A percentile compares a stretch with the other conserved stretches of the same genome.
Conservation (phyloP, 2,113 vertebrate genomes). For the Gambusia holbrooki region DNA sequence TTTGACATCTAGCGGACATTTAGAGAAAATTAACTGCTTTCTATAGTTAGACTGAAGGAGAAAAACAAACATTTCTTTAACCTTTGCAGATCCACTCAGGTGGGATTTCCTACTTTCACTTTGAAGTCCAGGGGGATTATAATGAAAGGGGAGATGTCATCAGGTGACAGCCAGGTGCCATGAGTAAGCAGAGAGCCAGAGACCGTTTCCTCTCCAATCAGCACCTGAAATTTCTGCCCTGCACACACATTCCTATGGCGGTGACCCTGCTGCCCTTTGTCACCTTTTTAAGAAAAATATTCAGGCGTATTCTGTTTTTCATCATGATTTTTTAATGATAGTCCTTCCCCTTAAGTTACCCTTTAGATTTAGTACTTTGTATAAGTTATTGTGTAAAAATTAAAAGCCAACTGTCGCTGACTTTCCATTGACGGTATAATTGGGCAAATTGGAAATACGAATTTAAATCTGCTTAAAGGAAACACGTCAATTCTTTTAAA, state of each 20-base stretch:
- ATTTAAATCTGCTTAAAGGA: no score
- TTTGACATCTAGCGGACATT: constrained; percentile 30
- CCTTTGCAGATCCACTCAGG: constrained; percentile 8
- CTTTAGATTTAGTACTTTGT: no score
- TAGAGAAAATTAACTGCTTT: constrained; percentile 25
- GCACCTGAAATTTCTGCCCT: constrained; percentile 48
- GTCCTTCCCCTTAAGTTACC: no score
- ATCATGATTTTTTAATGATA: no score
- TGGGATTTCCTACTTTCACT: constrained; percentile 74
- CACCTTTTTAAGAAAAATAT: neutral
- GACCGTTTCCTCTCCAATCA: constrained; percentile 59
- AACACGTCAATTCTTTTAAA: no score
- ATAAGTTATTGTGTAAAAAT: neutral
- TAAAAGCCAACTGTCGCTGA: no score
- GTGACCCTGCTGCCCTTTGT: neutral
- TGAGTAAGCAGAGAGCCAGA: constrained; percentile 31
- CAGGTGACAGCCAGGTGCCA: constrained; percentile 66
- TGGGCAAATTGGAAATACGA: no score
- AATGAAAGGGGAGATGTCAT: constrained; percentile 65
- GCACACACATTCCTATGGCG: neutral
- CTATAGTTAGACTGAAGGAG: constrained; percentile 40
- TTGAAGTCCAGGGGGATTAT: constrained; percentile 67
- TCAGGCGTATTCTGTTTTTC: neutral
- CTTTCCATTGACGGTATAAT: no score
- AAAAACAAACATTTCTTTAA: constrained; percentile 18